Conservation (phyloP, 2,888 invertebrate species). For the Leptopilina syphax region DNA sequence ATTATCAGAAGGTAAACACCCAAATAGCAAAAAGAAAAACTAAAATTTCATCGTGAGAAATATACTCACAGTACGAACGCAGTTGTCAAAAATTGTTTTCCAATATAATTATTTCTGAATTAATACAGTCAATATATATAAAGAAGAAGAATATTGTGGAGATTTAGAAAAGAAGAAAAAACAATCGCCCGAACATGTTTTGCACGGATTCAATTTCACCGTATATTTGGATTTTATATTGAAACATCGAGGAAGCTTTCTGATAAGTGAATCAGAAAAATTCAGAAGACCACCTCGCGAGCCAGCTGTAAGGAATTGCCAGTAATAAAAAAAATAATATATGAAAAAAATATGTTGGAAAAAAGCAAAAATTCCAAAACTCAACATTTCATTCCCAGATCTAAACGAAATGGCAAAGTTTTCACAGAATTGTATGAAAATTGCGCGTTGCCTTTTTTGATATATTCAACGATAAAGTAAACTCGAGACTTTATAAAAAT, state of each 20-base stretch:
- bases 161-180: background rate
- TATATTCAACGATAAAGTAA: slow-evolving; percentile 10
- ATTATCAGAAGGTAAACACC: too few species aligned
- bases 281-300: slow-evolving; percentile 16
- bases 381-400: background rate
- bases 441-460: background rate
- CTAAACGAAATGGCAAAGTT: slow-evolving; percentile 3
- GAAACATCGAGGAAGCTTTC: slow-evolving; percentile 28
- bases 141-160: background rate
- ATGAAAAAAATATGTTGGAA: background rate
- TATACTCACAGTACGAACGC: too few species aligned
- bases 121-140: background rate
- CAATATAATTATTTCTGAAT: background rate
- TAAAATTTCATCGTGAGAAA: too few species aligned
- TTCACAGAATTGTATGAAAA: background rate
- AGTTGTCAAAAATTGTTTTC: too few species aligned
- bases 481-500: background rate
- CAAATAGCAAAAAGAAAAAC: too few species aligned
- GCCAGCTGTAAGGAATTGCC: slow-evolving; percentile 26
- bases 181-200: background rate
- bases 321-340: slow-evolving; percentile 30
- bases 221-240: slow-evolving; percentile 6
- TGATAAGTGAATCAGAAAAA: slow-evolving; percentile 29
- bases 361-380: slow-evolving; percentile 3
- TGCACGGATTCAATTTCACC: background rate